Percentiles rank a stretch among this genome's conserved stretches.
Evolutionary conservation across 2,113 vertebrate species (phyloP).

Genomic region (Equus przewalskii): DNA sequence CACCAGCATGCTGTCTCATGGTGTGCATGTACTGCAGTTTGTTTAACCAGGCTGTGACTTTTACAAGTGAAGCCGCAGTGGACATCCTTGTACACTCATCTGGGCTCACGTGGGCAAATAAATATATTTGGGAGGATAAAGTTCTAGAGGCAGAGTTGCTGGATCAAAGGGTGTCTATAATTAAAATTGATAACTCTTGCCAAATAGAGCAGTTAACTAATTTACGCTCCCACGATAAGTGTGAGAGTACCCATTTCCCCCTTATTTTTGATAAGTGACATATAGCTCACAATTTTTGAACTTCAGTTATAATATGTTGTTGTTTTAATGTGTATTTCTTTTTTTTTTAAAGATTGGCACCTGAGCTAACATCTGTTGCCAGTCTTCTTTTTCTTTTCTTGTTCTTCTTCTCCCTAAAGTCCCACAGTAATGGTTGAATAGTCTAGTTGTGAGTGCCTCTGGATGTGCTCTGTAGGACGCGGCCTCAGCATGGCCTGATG

Average conservation of each 20-base stretch:
- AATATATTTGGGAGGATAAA: not conserved
- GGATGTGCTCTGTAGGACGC: too few relatives aligned
- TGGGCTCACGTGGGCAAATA: not conserved
- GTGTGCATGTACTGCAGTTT: not conserved
- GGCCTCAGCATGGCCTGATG: too few relatives aligned
- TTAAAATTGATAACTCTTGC: not conserved
- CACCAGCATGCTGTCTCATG: not conserved
- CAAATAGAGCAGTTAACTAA: not conserved
- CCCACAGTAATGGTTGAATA: too few relatives aligned
- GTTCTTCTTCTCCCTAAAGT: too few relatives aligned
- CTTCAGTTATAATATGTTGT: not conserved
- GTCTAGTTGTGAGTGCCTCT: too few relatives aligned
- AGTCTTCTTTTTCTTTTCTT: too few relatives aligned
- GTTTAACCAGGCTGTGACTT: not conserved
- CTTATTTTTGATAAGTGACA: not conserved
- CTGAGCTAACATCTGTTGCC: too few relatives aligned
- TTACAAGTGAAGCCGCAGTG: not conserved
- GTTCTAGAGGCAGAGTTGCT: not conserved
- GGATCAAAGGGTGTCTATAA: too few relatives aligned
- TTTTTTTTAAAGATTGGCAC: too few relatives aligned
- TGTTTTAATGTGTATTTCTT: not conserved
- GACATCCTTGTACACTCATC: not conserved
- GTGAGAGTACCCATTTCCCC: not conserved
- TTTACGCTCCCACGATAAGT: not conserved
- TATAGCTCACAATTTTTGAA: not conserved